These are phyloP conservation scores for Eurosta solidaginis DNA, from an alignment of 1,140 invertebrate species.

Conservation along the genomic window DNA sequence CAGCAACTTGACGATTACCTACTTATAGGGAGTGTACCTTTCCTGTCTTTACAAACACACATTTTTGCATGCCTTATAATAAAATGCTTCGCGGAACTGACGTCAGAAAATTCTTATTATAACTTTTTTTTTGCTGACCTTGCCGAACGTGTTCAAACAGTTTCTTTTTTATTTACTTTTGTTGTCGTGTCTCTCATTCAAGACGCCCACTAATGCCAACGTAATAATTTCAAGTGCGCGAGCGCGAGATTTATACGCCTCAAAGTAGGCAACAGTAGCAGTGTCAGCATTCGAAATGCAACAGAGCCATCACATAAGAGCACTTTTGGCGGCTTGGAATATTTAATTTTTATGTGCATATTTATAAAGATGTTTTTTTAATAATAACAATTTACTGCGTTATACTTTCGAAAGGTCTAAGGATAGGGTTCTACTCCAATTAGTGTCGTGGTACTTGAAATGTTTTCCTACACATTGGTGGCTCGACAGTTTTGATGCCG, in stretches of 20 bases:
- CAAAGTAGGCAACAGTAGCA: neutral
- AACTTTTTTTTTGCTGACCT: neutral
- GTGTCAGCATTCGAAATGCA: conserved; percentile 11
- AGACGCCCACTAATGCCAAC: neutral
- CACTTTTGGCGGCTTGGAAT: conserved; percentile 11
- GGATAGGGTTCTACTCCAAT: too few species aligned
- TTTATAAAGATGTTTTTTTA: too few species aligned
- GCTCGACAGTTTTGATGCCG: too few species aligned
- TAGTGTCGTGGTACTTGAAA: too few species aligned
- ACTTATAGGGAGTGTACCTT: too few species aligned
- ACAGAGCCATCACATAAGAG: neutral
- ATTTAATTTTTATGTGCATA: neutral
- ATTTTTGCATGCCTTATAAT: neutral
- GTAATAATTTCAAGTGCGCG: conserved; percentile 12
- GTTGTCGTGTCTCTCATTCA: conserved; percentile 1
- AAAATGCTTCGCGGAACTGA: neutral
- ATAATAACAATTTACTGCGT: too few species aligned
- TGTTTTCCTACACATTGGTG: too few species aligned
- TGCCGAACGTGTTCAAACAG: neutral
- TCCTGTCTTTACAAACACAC: too few species aligned
- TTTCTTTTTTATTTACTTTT: neutral
- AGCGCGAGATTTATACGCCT: conserved; percentile 20
- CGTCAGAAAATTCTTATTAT: neutral
- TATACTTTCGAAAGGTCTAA: too few species aligned
- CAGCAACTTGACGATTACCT: too few species aligned